Base-by-base conservation (phyloP, 2,888 invertebrate genomes). In the Oscheius onirici region DNA sequence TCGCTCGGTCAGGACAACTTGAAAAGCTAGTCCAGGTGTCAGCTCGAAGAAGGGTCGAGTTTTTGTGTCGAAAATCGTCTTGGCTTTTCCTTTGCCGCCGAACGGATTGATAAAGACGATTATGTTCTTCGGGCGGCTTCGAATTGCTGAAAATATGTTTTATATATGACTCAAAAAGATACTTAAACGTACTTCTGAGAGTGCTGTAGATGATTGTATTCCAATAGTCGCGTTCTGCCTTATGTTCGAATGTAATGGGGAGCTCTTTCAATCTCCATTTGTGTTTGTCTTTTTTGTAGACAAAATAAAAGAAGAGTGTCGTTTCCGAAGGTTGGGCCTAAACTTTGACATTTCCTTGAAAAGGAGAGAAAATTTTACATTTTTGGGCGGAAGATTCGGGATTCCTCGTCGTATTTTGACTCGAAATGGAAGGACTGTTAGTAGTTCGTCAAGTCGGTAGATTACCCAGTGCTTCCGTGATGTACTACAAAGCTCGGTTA, bases 21-120 rank as follows among this genome's bases (percentile, higher is more conserved):
- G 92, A 24, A 88, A 84, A 43, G 87, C 83, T 40, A 90, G 87
- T 3, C 88, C 88, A 10, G 90, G 90, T 51, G 76, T 77, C 71
- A 90, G 72, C 51, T 89, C 87, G 82, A 91, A 89, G 40, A 91
- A 83, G 2, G 90, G 90, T 40, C 88, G 86, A 26, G 86, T 85
- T 85, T 91, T 91, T 73, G 92, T 92, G 78, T 92, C 91, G 88
- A 92, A 94, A 61, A 93, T 92, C 81, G 91, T 91, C 68, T 92
- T 88, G 0, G 92, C 94, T 82, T 91, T 91, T 83, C 91, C 91
- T 83, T 92, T 92, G 0, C 94, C 94, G 0, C 94, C 93, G 86
- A 91, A 93, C 0, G 94, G 94, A 89, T 94, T 94, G 1, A 94
- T 91, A 88, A 94, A 93, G 17, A 94, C 90, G 63, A 94, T 88